Conservation (phyloP, 37 sponge, comb jelly and placozoan genomes). For the Tethya wilhelma region DNA sequence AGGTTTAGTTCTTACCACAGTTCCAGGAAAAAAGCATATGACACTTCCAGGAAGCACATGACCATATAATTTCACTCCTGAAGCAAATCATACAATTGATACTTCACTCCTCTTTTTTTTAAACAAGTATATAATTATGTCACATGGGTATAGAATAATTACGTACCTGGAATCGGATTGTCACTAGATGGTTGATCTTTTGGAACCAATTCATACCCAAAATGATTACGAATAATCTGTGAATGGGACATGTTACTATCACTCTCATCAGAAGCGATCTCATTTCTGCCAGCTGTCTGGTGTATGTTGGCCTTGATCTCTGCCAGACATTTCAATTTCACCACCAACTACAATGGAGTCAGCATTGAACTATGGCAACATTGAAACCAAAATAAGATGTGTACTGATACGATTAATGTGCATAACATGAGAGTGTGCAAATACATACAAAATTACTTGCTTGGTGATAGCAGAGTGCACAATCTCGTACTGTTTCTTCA, state of each 20-base stretch:
- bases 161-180: constrained; percentile 3
- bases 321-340: no score
- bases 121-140: neutral
- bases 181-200: neutral
- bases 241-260: neutral
- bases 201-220: neutral
- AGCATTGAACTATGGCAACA: no score
- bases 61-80: constrained; percentile 39
- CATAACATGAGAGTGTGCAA: no score
- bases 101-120: no score
- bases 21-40: constrained; percentile 62
- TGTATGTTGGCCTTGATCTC: no score
- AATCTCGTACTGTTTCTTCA: constrained; percentile 12
- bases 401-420: no score
- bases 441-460: constrained; percentile 44
- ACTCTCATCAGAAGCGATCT: no score
- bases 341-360: no score
- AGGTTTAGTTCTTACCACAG: constrained; percentile 35
- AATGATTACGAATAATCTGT: neutral
- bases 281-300: no score
- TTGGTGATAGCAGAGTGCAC: constrained; percentile 13
- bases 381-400: no score
- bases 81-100: no score
- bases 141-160: neutral
- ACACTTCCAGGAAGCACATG: constrained; percentile 40